Evolutionary conservation across 2,797 vertebrate species (phyloP).

Genomic region (Falco biarmicus): DNA sequence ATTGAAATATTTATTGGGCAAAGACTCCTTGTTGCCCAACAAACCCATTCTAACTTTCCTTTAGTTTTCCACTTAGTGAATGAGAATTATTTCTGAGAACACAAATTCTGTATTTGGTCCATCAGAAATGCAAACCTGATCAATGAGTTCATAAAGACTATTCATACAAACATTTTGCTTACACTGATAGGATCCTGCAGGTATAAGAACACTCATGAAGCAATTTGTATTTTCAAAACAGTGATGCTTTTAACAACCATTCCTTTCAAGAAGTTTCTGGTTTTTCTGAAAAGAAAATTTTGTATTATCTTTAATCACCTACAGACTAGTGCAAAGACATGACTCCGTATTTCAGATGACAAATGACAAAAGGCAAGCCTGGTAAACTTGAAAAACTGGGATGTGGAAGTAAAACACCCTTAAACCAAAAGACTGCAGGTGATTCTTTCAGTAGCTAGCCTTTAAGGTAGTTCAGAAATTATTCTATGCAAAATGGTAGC

Average conservation of each 20-base stretch:
- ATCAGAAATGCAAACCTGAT: background rate
- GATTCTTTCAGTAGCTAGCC: background rate
- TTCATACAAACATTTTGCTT: background rate
- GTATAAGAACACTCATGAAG: background rate
- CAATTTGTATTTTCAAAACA: background rate
- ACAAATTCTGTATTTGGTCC: background rate
- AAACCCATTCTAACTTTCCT: background rate
- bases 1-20: background rate
- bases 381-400: background rate
- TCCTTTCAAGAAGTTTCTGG: background rate
- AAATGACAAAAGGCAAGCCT: background rate
- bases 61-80: background rate
- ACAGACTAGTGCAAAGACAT: background rate
- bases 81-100: background rate
- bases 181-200: background rate
- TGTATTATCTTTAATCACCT: background rate
- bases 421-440: background rate
- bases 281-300: background rate
- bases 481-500: background rate
- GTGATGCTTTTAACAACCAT: background rate
- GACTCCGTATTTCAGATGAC: background rate
- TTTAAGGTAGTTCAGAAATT: background rate
- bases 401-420: background rate
- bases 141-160: background rate
- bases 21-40: background rate